Percentiles rank a stretch among this genome's conserved stretches.
phyloP scores from a whole-genome alignment of 2,888 invertebrate genomes.

The Sarcophaga caerulescens region DNA sequence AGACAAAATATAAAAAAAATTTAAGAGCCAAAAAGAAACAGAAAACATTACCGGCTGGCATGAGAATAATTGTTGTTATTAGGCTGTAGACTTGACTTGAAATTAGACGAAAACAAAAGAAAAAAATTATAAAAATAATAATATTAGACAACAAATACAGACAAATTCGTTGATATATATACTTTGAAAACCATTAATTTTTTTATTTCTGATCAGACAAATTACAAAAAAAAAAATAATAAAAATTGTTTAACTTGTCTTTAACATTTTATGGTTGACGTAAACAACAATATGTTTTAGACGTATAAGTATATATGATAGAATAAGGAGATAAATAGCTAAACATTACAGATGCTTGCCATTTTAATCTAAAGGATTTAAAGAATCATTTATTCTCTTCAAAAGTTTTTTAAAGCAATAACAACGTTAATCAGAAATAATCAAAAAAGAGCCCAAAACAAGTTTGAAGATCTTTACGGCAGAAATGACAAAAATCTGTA shows the following conservation, averaged over 20 bases:
- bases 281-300: too few species aligned
- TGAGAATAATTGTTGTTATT: not conserved
- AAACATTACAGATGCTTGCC: too few species aligned
- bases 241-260: not conserved
- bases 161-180: not conserved
- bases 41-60: not conserved
- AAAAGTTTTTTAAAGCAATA: too few species aligned
- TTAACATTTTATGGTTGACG: not conserved
- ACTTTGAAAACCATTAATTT: not conserved
- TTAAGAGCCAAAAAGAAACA: not conserved
- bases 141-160: not conserved
- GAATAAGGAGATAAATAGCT: too few species aligned
- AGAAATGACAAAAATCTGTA: too few species aligned
- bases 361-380: too few species aligned
- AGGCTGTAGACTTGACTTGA: not conserved
- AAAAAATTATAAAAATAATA: not conserved
- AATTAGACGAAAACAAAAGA: too few species aligned
- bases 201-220: not conserved
- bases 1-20: not conserved
- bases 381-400: too few species aligned
- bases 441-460: too few species aligned
- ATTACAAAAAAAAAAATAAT: not conserved
- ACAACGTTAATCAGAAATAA: too few species aligned
- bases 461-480: too few species aligned
- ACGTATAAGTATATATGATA: too few species aligned